phyloP scores from a whole-genome alignment of 2,888 invertebrate genomes.

The Tenthredo mesomela region DNA sequence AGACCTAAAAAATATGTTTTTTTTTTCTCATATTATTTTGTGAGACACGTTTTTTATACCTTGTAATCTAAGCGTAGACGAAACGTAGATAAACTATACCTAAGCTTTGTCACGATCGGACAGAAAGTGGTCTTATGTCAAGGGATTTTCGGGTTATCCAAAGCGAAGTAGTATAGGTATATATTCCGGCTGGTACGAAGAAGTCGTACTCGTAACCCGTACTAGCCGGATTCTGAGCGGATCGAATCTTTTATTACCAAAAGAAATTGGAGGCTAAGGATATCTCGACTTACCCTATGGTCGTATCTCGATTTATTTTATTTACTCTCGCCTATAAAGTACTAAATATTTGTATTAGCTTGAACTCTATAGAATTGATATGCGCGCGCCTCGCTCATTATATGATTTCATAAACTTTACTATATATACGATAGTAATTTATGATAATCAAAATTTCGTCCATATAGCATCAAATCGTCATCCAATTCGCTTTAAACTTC shows the following conservation, averaged over 20 bases:
- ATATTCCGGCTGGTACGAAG: background rate
- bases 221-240: conserved; percentile 3
- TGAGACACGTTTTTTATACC: conserved; percentile 28
- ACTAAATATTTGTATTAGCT: conserved; percentile 53
- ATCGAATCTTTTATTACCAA: conserved; percentile 51
- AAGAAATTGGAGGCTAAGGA: conserved; percentile 39
- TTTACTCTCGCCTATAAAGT: conserved; percentile 48
- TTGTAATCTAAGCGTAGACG: conserved; percentile 43
- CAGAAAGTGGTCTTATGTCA: conserved; percentile 54
- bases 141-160: conserved; percentile 37
- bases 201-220: background rate
- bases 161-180: background rate
- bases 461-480: background rate
- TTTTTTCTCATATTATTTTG: background rate
- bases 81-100: conserved; percentile 42
- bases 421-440: background rate
- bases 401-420: background rate
- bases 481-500: background rate
- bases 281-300: background rate
- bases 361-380: background rate
- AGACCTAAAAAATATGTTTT: background rate
- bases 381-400: background rate
- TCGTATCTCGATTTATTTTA: conserved; percentile 50
- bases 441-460: background rate
- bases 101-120: conserved; percentile 51